A percentile compares a stretch with the other conserved stretches of the same genome.
Evolutionary conservation across 1,140 invertebrate species (phyloP).

Genomic region (Halyomorpha halys): DNA sequence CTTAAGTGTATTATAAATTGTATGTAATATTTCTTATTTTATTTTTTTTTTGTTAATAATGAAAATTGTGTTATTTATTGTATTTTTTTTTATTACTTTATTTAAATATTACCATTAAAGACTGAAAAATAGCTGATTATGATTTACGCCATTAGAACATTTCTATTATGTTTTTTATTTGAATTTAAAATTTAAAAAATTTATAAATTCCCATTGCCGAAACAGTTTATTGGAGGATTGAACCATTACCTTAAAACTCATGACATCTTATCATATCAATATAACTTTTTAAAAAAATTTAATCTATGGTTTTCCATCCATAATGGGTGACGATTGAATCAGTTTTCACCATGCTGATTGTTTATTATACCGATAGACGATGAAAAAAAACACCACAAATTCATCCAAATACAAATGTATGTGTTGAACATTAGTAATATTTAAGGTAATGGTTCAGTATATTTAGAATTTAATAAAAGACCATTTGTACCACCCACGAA

Average conservation of each 20-base stretch:
- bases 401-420: too few species aligned
- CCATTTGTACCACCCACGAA: slow-evolving; percentile 22
- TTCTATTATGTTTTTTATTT: slow-evolving; percentile 21
- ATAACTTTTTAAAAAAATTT: neutral
- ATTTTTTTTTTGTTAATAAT: slow-evolving; percentile 1
- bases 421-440: slow-evolving; percentile 7
- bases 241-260: neutral
- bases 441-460: slow-evolving; percentile 15
- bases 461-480: slow-evolving; percentile 16
- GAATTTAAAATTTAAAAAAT: slow-evolving; percentile 13
- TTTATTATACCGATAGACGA: too few species aligned
- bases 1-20: slow-evolving; percentile 9
- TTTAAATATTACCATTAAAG: slow-evolving; percentile 24
- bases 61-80: slow-evolving; percentile 10
- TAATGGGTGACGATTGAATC: too few species aligned
- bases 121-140: slow-evolving; percentile 19
- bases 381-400: too few species aligned
- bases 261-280: neutral
- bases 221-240: neutral
- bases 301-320: neutral
- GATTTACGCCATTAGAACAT: slow-evolving; percentile 10
- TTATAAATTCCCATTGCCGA: slow-evolving; percentile 5
- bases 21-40: slow-evolving; percentile 13
- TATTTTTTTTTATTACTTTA: slow-evolving; percentile 6
- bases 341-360: too few species aligned